phyloP scores from a whole-genome alignment of 2,797 vertebrate genomes.

The Remorina albescens region DNA sequence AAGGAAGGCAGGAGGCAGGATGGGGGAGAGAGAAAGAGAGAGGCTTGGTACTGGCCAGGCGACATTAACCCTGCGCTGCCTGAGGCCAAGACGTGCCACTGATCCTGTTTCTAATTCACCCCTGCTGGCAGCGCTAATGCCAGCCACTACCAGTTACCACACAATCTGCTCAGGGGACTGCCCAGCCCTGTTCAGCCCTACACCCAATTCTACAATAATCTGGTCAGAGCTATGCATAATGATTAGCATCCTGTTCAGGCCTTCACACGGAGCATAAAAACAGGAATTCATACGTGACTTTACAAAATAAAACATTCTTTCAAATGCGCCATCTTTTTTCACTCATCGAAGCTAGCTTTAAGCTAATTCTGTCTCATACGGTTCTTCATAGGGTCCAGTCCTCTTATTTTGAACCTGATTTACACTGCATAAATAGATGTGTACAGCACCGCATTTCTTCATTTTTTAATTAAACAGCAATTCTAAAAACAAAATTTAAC shows the following conservation, averaged over 20 bases:
- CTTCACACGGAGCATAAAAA: conserved; percentile 3
- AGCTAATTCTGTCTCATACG: background rate
- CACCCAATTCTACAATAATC: conserved; percentile 56
- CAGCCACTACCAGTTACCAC: conserved; percentile 78
- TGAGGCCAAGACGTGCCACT: conserved; percentile 75
- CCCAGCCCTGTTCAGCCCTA: conserved; percentile 56
- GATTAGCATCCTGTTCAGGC: conserved; percentile 45
- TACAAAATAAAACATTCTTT: background rate
- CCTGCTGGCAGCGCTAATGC: conserved; percentile 80
- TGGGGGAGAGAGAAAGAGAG: conserved; percentile 26
- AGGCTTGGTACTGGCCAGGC: conserved; percentile 72
- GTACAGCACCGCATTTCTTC: background rate
- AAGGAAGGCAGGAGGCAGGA: conserved; percentile 40
- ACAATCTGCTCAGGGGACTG: conserved; percentile 82
- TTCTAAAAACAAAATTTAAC: conserved; percentile 16
- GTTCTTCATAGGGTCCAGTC: background rate
- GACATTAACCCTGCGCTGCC: conserved; percentile 81
- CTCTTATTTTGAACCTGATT: background rate
- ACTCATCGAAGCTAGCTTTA: too few relatives aligned
- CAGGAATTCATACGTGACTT: background rate
- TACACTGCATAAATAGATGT: conserved; percentile 10
- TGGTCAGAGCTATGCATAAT: conserved; percentile 47
- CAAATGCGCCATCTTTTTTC: conserved; percentile 1
- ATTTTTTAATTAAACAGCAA: conserved; percentile 16
- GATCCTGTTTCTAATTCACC: conserved; percentile 84